Conservation (phyloP, 2,113 vertebrate species). For the Donacobius atricapilla region DNA sequence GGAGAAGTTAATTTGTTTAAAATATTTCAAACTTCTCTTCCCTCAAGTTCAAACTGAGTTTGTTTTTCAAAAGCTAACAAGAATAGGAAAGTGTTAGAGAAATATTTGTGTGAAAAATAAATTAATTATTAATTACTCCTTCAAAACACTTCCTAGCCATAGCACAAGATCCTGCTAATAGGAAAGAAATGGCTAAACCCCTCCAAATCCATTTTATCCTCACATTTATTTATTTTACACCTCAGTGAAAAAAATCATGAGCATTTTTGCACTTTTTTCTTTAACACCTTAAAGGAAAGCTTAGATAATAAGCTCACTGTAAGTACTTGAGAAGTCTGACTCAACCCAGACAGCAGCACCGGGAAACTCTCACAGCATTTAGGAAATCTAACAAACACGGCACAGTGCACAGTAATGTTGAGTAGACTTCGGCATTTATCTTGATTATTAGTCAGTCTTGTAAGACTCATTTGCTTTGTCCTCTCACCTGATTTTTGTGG, state of each 20-base stretch:
- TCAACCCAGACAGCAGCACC: not conserved
- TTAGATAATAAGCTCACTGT: not conserved
- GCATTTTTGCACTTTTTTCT: not conserved
- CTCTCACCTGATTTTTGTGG: not conserved
- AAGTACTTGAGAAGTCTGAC: not conserved
- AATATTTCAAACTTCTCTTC: slow-evolving; percentile 44
- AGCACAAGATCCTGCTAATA: not conserved
- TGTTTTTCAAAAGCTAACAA: not conserved
- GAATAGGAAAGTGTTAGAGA: not conserved
- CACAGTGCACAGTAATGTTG: not conserved
- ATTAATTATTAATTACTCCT: not conserved
- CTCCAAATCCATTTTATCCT: not conserved
- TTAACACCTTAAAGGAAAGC: not conserved
- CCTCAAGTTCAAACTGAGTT: not conserved
- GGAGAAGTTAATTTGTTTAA: slow-evolving; percentile 23
- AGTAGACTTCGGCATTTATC: not conserved
- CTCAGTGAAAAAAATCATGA: not conserved
- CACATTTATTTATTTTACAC: not conserved
- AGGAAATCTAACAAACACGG: not conserved
- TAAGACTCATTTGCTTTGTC: not conserved
- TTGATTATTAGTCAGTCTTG: not conserved
- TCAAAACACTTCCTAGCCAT: not conserved
- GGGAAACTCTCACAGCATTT: accelerated
- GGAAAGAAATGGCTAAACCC: not conserved
- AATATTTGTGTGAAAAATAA: slow-evolving; percentile 2